A percentile compares a stretch with the other conserved stretches of the same genome.
phyloP scores from a whole-genome alignment of 2,113 vertebrate genomes.

The Phainopepla nitens region DNA sequence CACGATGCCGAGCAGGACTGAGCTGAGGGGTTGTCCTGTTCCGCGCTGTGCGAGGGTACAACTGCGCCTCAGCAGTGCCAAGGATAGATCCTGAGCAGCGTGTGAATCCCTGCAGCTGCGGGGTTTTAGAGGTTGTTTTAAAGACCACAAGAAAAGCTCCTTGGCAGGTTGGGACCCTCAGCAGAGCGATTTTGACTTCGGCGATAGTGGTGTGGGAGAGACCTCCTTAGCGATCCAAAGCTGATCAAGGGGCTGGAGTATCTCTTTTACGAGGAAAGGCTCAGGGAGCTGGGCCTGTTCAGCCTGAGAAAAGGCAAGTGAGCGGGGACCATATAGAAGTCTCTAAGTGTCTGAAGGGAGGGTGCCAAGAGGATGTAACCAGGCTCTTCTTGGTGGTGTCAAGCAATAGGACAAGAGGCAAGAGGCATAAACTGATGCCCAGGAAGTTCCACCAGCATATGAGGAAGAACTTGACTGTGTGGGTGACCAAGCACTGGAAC shows the following conservation, averaged over 20 bases:
- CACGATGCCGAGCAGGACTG: no score
- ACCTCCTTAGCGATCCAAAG: background rate
- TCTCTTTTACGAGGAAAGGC: background rate
- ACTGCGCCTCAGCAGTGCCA: accelerated
- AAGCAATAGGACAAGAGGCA: no score
- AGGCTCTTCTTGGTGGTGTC: background rate
- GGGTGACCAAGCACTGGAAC: background rate
- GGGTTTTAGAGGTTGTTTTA: background rate
- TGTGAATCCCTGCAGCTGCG: no score
- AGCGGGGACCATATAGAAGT: background rate
- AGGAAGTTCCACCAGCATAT: background rate
- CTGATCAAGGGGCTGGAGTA: background rate
- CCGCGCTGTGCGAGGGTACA: accelerated
- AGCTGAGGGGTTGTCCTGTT: no score
- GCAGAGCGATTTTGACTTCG: background rate
- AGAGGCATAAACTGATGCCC: background rate
- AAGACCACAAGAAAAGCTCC: background rate
- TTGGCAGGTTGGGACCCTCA: no score
- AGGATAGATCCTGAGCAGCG: accelerated
- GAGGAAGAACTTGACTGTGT: background rate
- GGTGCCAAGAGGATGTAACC: background rate
- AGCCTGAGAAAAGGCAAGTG: background rate
- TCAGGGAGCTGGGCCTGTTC: background rate
- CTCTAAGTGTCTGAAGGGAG: background rate
- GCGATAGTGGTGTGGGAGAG: accelerated